Base-by-base conservation (phyloP, 2,888 invertebrate genomes). In the Meloe dianella region DNA sequence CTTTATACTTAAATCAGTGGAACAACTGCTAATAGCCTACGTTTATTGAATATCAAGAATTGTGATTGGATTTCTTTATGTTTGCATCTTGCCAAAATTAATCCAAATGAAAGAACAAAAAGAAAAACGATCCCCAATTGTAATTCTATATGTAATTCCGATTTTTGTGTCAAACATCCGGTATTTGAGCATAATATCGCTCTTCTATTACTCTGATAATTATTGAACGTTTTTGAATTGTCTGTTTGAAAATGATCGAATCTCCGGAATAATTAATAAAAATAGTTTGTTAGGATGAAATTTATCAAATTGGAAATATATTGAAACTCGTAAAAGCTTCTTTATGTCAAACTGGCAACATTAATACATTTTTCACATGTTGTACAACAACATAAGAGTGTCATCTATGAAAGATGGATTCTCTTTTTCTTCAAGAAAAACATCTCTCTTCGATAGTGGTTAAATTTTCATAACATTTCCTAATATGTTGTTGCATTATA, bases 371-470 rank as follows among this genome's bases (percentile, higher is more conserved):
- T 63, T 64, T 59, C 61, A 58, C 61, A 61, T 64, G 54, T 64
- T 51, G 2, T 8, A 10, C 47, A 51, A 9, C 22, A 22, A 51
- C 22, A 51, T 51, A 51, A 51, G n/a, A 3, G n/a, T 17, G 41
- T 51, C 10, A 51, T 17, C 17, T 20, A 51, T 51, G 47, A 54
- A 14, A 54, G 24, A 24, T 47, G 47, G 17, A 9, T 24, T 24
- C 12, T 22, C 22, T 47, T 20, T 9, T 58, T 35, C 29, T 5
- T 57, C 8, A 22, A 22, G 12, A 8, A 67, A 60, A 66, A 65
- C 60, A 64, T 65, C 68, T 64, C 61, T 64, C 65, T 24, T 24
- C 67, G 61, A 67, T 70, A 64, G 63, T 66, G 65, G 63, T 63
- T 71, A 65, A 71, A 29, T 66, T 69, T 71, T 71, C 66, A 57